These are phyloP conservation scores for Scalopus aquaticus DNA, from an alignment of 2,113 vertebrate genomes.

Conservation along the genomic window DNA sequence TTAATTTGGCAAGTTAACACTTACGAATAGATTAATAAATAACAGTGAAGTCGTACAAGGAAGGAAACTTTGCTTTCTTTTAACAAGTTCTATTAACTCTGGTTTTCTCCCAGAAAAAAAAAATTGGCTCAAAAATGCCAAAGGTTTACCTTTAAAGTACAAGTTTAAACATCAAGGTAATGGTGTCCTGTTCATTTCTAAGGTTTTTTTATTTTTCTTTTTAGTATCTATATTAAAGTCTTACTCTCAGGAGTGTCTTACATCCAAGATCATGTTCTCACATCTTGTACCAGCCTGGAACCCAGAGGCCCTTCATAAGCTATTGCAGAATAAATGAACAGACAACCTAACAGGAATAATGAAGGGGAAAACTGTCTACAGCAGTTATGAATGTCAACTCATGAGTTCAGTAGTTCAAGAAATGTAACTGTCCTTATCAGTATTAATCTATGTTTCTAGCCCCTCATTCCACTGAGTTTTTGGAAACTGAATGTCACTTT, in stretches of 20 bases:
- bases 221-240: neutral
- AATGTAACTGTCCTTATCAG: neutral
- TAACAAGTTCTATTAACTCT: slow-evolving; percentile 81
- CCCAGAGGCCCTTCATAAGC: neutral
- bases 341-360: neutral
- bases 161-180: slow-evolving; percentile 57
- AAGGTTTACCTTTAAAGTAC: slow-evolving; percentile 61
- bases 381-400: neutral
- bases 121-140: slow-evolving; percentile 58
- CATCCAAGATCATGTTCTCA: neutral
- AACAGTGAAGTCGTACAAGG: slow-evolving; percentile 76
- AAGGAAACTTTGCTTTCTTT: slow-evolving; percentile 79
- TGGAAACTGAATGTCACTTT: neutral
- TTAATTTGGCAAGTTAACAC: slow-evolving; percentile 86
- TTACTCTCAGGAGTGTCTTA: neutral
- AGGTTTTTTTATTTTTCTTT: neutral
- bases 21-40: slow-evolving; percentile 87
- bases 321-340: neutral
- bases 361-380: neutral
- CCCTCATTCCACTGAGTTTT: neutral
- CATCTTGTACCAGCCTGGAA: neutral
- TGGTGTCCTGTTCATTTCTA: neutral
- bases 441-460: neutral
- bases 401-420: neutral
- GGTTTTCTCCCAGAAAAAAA: slow-evolving; percentile 69